Evolutionary conservation across 2,113 vertebrate species (phyloP).

Genomic region (Phrynosoma blainvillii): DNA sequence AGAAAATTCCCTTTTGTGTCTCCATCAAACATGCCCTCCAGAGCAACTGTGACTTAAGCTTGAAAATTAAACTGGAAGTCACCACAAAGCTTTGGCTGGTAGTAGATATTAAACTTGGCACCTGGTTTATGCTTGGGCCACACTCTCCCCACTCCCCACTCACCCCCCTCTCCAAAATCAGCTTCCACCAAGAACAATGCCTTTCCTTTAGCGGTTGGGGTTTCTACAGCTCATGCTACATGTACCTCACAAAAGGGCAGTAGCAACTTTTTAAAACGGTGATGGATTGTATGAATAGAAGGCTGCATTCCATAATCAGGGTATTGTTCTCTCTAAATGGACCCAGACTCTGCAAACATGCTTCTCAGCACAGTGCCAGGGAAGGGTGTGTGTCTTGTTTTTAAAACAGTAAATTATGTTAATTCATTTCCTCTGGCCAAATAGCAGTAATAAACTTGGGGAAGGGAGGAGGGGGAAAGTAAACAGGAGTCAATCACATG

Average conservation of each 20-base stretch:
- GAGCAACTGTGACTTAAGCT: conserved; percentile 4
- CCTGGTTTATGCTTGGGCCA: neutral
- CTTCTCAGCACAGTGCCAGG: conserved; percentile 49
- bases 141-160: conserved; percentile 28
- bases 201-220: conserved; percentile 39
- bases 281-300: conserved; percentile 61
- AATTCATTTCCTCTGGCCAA: conserved; percentile 87
- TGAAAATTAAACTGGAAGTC: conserved; percentile 43
- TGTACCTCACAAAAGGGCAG: conserved; percentile 51
- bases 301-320: conserved; percentile 72
- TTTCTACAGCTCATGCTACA: neutral
- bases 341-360: conserved; percentile 76
- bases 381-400: conserved; percentile 66
- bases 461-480: conserved; percentile 67
- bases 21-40: neutral
- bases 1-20: neutral
- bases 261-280: conserved; percentile 38
- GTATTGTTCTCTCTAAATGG: conserved; percentile 79
- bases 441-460: conserved; percentile 79
- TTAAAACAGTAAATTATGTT: conserved; percentile 86
- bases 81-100: neutral
- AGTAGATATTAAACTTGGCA: conserved; percentile 23
- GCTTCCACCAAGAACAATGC: conserved; percentile 60
- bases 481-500: conserved; percentile 69
- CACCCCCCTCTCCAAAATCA: conserved; percentile 29